Percentiles rank a stretch among this genome's conserved stretches.
phyloP scores from a whole-genome alignment of 2,888 invertebrate genomes.

The Acrobasis consociella region DNA sequence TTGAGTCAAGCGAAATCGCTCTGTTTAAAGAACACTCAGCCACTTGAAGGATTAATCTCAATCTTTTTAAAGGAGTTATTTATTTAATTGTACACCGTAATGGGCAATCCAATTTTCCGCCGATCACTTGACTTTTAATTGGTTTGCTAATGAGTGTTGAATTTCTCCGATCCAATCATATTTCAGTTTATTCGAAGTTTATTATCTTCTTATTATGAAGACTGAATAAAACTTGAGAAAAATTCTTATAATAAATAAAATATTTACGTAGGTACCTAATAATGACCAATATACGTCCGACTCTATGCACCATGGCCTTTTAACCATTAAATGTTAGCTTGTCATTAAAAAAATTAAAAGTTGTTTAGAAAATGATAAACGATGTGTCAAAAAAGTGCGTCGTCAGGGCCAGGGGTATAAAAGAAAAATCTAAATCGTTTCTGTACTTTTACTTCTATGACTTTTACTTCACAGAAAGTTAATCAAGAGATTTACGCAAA shows the following conservation, averaged over 20 bases:
- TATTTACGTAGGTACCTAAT: no score
- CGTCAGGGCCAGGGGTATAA: no score
- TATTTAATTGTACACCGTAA: not conserved
- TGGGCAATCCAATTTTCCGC: not conserved
- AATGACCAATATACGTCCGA: no score
- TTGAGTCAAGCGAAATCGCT: constrained; percentile 24
- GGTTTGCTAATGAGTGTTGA: constrained; percentile 7
- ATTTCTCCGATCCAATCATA: not conserved
- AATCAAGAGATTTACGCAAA: no score
- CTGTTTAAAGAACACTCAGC: constrained; percentile 26
- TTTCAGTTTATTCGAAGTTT: not conserved
- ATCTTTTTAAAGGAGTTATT: constrained; percentile 18
- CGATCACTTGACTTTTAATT: constrained; percentile 4
- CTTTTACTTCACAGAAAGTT: not conserved
- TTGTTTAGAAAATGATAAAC: no score
- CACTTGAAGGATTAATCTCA: constrained; percentile 29
- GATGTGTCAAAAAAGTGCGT: no score
- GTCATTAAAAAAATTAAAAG: no score
- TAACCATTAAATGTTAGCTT: no score
- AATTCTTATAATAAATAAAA: no score
- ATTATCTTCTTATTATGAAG: not conserved
- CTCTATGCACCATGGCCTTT: no score
- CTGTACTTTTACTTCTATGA: not conserved
- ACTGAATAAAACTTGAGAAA: not conserved
- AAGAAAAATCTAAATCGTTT: no score